A percentile compares a stretch with the other conserved stretches of the same genome.
phyloP scores from a whole-genome alignment of 1,140 invertebrate genomes.

The Leptoteleia sp. region DNA sequence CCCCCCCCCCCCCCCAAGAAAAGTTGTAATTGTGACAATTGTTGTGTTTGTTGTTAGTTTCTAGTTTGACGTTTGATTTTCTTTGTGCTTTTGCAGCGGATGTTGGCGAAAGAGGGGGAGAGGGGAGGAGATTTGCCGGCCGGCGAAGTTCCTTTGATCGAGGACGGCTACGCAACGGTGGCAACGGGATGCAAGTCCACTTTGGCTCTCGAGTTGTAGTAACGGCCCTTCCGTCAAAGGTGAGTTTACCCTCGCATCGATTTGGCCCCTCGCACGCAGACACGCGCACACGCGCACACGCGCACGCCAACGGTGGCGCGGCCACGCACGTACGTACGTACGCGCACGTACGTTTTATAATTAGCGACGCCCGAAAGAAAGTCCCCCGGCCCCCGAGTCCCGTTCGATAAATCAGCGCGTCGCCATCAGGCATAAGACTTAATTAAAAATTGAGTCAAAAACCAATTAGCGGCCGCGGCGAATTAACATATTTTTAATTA shows the following conservation, averaged over 20 bases:
- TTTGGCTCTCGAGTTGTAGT: constrained; percentile 22
- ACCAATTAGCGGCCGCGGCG: constrained; percentile 74
- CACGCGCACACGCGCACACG: constrained; percentile 47
- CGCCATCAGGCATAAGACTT: constrained; percentile 76
- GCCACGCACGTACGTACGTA: constrained; percentile 1
- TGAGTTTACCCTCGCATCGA: constrained; percentile 63
- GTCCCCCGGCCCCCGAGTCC: no score
- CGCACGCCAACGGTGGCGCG: constrained; percentile 28
- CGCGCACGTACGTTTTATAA: constrained; percentile 71
- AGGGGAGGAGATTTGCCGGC: no score
- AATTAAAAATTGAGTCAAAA: constrained; percentile 79
- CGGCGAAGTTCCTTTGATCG: constrained; percentile 27
- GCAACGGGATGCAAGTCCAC: constrained; percentile 42
- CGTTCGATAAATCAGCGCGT: constrained; percentile 75
- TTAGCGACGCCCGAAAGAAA: constrained; percentile 65
- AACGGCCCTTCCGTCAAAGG: constrained; percentile 50
- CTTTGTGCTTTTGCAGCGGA: no score
- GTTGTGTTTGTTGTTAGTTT: no score
- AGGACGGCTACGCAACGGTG: constrained; percentile 4
- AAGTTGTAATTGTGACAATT: no score
- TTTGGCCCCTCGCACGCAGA: constrained; percentile 47
- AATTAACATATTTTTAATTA: constrained; percentile 79
- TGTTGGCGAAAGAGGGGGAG: no score
- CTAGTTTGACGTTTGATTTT: no score
- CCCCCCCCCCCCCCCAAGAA: no score